Conservation (phyloP, 1,140 invertebrate species). For the Cotesia glomerata region DNA sequence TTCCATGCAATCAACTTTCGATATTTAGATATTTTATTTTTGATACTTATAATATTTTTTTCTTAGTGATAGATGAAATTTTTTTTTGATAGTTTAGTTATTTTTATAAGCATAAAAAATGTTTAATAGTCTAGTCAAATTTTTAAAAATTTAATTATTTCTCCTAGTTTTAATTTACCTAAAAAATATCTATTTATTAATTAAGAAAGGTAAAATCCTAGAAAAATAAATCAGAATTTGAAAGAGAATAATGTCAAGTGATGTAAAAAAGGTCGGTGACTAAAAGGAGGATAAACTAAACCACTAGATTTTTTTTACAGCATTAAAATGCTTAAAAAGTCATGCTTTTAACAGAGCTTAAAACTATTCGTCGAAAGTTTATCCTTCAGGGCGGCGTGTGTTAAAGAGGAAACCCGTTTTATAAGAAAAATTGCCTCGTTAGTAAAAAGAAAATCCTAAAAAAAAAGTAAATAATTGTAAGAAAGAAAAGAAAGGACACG, state of each 20-base stretch:
- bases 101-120: too few species aligned
- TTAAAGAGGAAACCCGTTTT: background rate
- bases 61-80: too few species aligned
- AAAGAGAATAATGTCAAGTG: constrained; percentile 1
- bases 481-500: background rate
- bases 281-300: too few species aligned
- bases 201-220: too few species aligned
- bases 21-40: background rate
- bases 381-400: constrained; percentile 4
- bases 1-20: background rate
- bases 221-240: too few species aligned
- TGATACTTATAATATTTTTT: background rate
- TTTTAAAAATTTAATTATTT: too few species aligned
- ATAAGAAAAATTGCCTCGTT: constrained; percentile 43
- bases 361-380: constrained; percentile 32
- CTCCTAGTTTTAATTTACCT: too few species aligned
- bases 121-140: too few species aligned
- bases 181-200: too few species aligned
- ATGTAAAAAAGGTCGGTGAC: too few species aligned
- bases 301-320: too few species aligned
- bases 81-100: too few species aligned
- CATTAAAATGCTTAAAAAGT: constrained; percentile 27
- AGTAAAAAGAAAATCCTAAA: constrained; percentile 20
- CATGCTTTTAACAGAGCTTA: constrained; percentile 29
- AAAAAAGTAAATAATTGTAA: background rate